Base-by-base conservation (phyloP, 2,113 vertebrate species). In the Ammodytes marinus region DNA sequence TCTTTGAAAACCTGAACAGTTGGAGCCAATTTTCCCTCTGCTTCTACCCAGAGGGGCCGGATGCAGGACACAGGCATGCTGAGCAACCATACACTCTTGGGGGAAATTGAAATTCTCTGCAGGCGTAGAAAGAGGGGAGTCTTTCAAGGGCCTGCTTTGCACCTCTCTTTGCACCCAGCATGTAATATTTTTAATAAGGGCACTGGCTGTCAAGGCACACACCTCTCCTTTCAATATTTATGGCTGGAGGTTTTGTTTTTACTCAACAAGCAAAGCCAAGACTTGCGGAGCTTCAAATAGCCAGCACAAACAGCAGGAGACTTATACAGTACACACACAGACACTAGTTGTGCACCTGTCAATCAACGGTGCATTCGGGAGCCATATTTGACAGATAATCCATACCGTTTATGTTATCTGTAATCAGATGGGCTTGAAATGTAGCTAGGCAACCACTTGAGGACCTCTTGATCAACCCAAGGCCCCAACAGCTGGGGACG, bases 111-210 rank as follows among this genome's bases (percentile, higher is more conserved):
- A 89, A 88, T 92, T 92, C 88, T 91, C 87, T 73, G 74, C 82
- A 87, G 90, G 64, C 67, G 80, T 13, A 81, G 71, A 77, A 69
- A 73, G 83, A 80, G 74, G 77, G 84, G 69, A 80, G 90, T 76
- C 86, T 92, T 91, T 93, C 80, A 90, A 84, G 79, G 80, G 72
- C 69, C 69, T 64, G 66, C 77, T 85, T 84, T 13, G 17, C 74
- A 54, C 74, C 83, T 86, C 66, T 68, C 81, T 88, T 88, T 88
- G 59, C 85, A 86, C 91, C 67, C 89, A 92, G 94, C 86, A 76
- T 84, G 92, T 47, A 73, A 82, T 66, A 83, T 90, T 92, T 93
- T 93, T 92, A 92, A 95, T 91, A 93, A 94, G 89, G 87, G 64
- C 77, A 84, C 72, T 71, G 76, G 19, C 85, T 89, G 83, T 86